Percentiles rank a stretch among this genome's conserved stretches.
phyloP scores from a whole-genome alignment of 2,797 vertebrate species.

The Eleutherodactylus coqui region DNA sequence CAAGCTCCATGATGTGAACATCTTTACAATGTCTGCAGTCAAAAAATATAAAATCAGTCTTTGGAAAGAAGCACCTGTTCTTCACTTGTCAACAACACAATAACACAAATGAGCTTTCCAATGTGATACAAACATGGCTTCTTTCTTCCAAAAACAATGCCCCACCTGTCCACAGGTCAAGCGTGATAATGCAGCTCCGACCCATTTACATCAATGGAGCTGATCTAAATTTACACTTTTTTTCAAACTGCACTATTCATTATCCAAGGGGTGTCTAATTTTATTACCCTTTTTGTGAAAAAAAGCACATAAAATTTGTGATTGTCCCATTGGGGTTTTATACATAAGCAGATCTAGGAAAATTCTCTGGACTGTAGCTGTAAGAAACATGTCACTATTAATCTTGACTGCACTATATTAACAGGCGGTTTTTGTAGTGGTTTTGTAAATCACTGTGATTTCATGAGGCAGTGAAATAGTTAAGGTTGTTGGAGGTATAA shows the following conservation, averaged over 20 bases:
- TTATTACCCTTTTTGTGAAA: too few species aligned
- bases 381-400: background rate
- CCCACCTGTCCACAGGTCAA: background rate
- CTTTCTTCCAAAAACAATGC: background rate
- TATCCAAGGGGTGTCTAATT: too few species aligned
- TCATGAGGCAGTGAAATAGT: conserved; percentile 6
- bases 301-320: background rate
- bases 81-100: background rate
- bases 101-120: background rate
- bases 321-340: background rate
- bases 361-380: background rate
- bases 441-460: background rate
- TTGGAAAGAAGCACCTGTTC: background rate
- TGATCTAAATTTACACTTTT: background rate
- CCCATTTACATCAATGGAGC: background rate
- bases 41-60: background rate
- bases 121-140: background rate
- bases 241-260: too few species aligned
- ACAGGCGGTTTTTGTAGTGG: background rate
- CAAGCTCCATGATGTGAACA: background rate
- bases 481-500: background rate
- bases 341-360: background rate
- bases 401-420: background rate
- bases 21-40: background rate
- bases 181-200: background rate